Evolutionary conservation across 2,888 invertebrate genomes (phyloP), one percentile per base, ranked within the genome.

Genomic region (Gymnocheta viridis): DNA sequence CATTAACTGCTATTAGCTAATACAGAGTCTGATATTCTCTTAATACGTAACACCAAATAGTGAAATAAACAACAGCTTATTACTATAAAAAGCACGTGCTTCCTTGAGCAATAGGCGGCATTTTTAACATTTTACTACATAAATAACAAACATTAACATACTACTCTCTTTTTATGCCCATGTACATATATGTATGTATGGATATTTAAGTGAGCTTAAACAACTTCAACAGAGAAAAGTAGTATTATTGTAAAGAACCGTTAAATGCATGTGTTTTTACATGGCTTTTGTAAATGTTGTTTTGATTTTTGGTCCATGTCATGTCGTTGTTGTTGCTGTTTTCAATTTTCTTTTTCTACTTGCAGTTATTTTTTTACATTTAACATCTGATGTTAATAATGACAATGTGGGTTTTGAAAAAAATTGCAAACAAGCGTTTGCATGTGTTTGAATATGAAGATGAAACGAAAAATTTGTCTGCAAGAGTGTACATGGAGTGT

Each of bases 311-410:
- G 78, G 66, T 73, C 70, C 76, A 76, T 74, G 74, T 19, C 4
- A 32, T 41, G 4, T 17, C 10, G 19, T 24, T 41, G 51, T 62
- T 47, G 14, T 41, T 69, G 58, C 19, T 41, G 10, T 7, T 38
- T 38, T 58, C 38, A n/a, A n/a, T n/a, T n/a, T n/a, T 69, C 19
- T 35, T 17, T 19, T 22, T 35, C 4, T 38, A n/a, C 44, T 67
- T 64, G 35, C 17, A 47, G 12, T 19, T 35, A 19, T 62, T 35
- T 51, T 54, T 67, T 56, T 44, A 66, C 47, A 69, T 83, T 73
- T 81, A 84, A 84, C 84, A 81, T 84, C 10, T 62, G 76, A 77
- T 84, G 84, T 81, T 81, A 76, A 82, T 79, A 79, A 82, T 74
- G 73, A 60, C 54, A 49, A 72, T 67, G 78, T 66, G 58, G 78